Evolutionary conservation across 2,113 vertebrate species (phyloP).

Genomic region (Progne subis): DNA sequence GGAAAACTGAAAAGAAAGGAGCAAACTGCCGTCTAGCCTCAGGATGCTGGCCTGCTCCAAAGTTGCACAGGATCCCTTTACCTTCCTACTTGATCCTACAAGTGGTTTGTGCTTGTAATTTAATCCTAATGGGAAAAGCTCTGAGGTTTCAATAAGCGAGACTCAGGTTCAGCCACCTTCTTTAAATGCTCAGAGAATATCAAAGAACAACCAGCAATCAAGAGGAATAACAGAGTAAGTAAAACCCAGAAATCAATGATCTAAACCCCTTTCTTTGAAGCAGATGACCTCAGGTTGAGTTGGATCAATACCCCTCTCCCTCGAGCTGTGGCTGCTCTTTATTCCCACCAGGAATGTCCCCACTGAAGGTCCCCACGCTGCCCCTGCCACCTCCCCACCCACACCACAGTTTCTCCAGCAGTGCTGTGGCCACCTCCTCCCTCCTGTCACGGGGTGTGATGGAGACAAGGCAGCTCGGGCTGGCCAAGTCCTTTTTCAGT

Average conservation of each 20-base stretch:
- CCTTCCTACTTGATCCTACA: background rate
- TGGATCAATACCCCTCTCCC: background rate
- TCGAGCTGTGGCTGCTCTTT: slow-evolving; percentile 4
- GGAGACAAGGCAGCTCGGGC: rapidly evolving
- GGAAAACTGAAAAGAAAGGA: background rate
- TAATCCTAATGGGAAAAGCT: background rate
- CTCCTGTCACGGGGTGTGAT: rapidly evolving
- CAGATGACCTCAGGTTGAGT: background rate
- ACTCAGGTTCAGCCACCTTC: background rate
- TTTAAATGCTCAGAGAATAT: background rate
- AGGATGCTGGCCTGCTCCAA: background rate
- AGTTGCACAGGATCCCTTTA: background rate
- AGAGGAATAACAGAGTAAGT: background rate
- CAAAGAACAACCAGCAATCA: slow-evolving; percentile 18
- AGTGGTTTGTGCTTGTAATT: background rate
- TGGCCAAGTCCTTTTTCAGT: background rate
- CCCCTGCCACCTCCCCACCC: background rate
- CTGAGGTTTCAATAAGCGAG: background rate
- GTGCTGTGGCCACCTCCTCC: background rate
- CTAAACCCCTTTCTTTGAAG: background rate
- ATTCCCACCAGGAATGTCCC: background rate
- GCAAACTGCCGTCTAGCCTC: background rate
- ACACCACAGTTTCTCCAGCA: rapidly evolving
- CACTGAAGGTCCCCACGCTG: no score
- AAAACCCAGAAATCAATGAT: slow-evolving; percentile 8